Evolutionary conservation across 1,140 invertebrate species (phyloP).

Genomic region (Drosophila busckii): DNA sequence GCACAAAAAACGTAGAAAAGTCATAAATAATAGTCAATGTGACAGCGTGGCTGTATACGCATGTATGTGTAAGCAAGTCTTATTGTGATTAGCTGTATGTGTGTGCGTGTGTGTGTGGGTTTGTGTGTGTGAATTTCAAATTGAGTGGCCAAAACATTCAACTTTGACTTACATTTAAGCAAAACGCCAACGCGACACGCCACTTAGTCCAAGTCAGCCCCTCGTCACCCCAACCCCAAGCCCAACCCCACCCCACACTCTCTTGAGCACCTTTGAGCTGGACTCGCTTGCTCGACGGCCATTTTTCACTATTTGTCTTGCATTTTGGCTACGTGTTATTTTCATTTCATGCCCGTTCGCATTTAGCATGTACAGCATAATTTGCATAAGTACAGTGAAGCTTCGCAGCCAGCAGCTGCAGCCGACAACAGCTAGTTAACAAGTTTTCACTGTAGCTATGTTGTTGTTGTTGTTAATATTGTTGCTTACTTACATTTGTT

Average conservation of each 20-base stretch:
- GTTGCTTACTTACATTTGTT: not conserved
- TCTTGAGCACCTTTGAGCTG: not conserved
- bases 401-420: too few species aligned
- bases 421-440: slow-evolving; percentile 4
- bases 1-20: slow-evolving; percentile 68
- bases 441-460: not conserved
- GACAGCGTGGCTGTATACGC: not conserved
- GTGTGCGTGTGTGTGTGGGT: slow-evolving; percentile 3
- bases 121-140: not conserved
- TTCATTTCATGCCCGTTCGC: slow-evolving; percentile 23
- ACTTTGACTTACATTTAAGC: slow-evolving; percentile 29
- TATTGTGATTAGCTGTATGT: slow-evolving; percentile 6
- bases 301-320: slow-evolving; percentile 68
- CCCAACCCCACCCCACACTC: not conserved
- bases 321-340: slow-evolving; percentile 47
- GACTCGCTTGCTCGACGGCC: slow-evolving; percentile 38
- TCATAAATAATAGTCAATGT: slow-evolving; percentile 62
- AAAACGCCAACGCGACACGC: slow-evolving; percentile 9
- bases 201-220: slow-evolving; percentile 5
- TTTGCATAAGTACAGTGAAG: too few species aligned
- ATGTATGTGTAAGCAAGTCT: not conserved
- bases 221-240: not conserved
- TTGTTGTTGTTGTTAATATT: slow-evolving; percentile 3
- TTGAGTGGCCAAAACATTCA: slow-evolving; percentile 21
- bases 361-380: slow-evolving; percentile 65